Evolutionary conservation across 2,113 vertebrate species (phyloP).

Genomic region (Sturnus vulgaris): DNA sequence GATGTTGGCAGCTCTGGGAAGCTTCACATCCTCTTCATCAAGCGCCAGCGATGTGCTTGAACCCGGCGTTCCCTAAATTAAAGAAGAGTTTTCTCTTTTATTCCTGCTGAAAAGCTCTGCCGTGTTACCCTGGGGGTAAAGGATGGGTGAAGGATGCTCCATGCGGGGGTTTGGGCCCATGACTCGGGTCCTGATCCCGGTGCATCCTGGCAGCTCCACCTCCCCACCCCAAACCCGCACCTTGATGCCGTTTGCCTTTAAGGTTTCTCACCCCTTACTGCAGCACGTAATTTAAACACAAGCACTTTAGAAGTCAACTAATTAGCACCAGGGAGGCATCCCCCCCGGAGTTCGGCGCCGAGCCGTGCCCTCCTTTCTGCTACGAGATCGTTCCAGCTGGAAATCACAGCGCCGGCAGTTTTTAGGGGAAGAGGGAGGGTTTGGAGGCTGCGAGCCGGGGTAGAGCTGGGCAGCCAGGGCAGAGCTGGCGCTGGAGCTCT

Average conservation of each 20-base stretch:
- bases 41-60: neutral
- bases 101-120: neutral
- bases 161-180: neutral
- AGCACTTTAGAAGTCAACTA: conserved; percentile 67
- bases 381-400: conserved; percentile 20
- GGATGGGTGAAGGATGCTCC: neutral
- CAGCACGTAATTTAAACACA: conserved; percentile 60
- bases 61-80: neutral
- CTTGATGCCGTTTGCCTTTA: neutral
- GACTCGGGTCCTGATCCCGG: neutral
- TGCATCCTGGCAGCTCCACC: neutral
- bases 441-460: neutral
- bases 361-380: conserved; percentile 62
- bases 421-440: neutral
- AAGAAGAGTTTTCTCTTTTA: neutral
- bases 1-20: neutral
- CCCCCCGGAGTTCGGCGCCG: conserved; percentile 71
- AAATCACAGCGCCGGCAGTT: conserved; percentile 15
- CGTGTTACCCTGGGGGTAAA: neutral
- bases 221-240: accelerated
- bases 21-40: neutral
- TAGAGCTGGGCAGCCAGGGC: neutral
- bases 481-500: neutral
- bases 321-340: conserved; percentile 73
- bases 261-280: conserved; percentile 35